Base-by-base conservation (phyloP, 1,140 invertebrate genomes). In the Sarcophaga bullata region DNA sequence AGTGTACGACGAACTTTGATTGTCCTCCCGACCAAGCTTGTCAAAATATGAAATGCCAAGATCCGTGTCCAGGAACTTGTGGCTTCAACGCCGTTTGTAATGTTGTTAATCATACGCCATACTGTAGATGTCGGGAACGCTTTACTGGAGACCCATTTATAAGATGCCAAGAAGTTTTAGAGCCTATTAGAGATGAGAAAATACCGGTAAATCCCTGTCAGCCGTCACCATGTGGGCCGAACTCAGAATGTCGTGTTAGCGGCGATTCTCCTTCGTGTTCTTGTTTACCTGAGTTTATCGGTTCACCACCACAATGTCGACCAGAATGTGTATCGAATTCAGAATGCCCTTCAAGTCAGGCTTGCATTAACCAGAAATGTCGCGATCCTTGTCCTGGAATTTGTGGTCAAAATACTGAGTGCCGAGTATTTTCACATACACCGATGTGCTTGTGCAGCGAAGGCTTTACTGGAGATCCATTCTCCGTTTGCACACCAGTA, bases 331-430 rank as follows among this genome's bases (percentile, higher is more conserved):
- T 94, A n/a, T 91, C 94, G 6, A 94, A 95, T 86, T 87, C 95
- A 47, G 95, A 95, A 48, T 97, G 96, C 91, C 94, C 95, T 50
- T 93, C 95, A 6, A 95, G 95, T 90, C 95, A 95, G 1, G 92
- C 96, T n/a, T 97, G 96, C 86, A 85, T 90, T n/a, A 90, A 90
- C 68, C 87, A 89, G 48, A 88, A 89, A 86, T 92, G 86, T 93
- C 94, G 91, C 91, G 88, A 90, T 84, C 89, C 88, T 0, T 90
- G 88, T 47, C 85, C 85, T 11, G 86, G 87, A 19, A 48, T 88
- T 5, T 90, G 87, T 82, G 87, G 88, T 6, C 82, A 81, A 10
- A 88, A 89, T 84, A 85, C 86, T 46, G 85, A 85, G 25, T 89
- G 89, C 58, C 87, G 85, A 9, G 87, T 90, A 13, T 86, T 88